These are phyloP conservation scores for Procambarus virginalis DNA, from an alignment of 1,140 invertebrate genomes.

Conservation along the genomic window DNA sequence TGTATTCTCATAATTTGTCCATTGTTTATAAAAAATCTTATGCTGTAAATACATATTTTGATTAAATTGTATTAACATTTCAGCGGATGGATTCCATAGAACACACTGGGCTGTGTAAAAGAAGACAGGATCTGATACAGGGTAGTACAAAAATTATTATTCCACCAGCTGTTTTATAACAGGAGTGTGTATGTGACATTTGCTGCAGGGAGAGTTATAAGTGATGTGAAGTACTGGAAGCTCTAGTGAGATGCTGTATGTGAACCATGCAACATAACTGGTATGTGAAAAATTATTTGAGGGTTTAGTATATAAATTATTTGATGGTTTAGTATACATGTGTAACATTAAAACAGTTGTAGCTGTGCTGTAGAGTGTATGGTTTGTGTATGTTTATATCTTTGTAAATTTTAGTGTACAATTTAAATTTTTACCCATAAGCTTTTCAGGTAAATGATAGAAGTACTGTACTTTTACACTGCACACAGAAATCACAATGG, in stretches of 20 bases:
- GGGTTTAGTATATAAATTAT: not conserved
- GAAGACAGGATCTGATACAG: not conserved
- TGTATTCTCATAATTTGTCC: too few species aligned
- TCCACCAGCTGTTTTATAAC: not conserved
- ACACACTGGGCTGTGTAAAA: slow-evolving; percentile 53
- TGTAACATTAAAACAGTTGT: not conserved
- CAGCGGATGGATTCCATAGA: slow-evolving; percentile 54
- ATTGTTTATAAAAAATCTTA: too few species aligned
- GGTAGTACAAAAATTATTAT: not conserved
- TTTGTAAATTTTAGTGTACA: not conserved
- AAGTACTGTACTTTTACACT: not conserved
- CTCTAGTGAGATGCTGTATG: too few species aligned
- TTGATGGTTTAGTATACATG: not conserved
- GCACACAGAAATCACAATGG: too few species aligned
- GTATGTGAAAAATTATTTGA: not conserved
- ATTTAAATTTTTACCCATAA: not conserved
- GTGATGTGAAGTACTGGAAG: not conserved
- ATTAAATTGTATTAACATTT: not conserved
- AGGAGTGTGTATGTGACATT: not conserved
- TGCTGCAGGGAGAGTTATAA: not conserved
- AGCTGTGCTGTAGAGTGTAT: not conserved
- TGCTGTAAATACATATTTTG: too few species aligned
- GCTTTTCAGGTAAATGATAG: not conserved
- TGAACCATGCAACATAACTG: too few species aligned
- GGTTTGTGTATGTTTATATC: not conserved